These are phyloP conservation scores for Phaetusa simplex DNA, from an alignment of 2,113 vertebrate species.

Conservation along the genomic window DNA sequence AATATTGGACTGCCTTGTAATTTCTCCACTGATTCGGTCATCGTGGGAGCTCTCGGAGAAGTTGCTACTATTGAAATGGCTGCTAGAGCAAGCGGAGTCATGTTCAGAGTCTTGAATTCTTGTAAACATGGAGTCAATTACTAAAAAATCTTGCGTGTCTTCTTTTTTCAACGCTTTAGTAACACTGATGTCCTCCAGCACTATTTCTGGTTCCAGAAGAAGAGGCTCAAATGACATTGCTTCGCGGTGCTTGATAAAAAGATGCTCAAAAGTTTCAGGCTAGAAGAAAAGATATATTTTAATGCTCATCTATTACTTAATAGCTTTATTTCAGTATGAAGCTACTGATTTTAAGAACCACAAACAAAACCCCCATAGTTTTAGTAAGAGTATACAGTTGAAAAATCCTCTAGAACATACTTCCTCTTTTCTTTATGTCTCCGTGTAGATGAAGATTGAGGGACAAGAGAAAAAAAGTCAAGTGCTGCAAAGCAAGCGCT, in stretches of 20 bases:
- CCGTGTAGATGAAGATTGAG: not conserved
- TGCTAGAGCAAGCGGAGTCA: slow-evolving; percentile 52
- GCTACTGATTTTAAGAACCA: not conserved
- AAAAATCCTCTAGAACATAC: not conserved
- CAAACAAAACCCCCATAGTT: not conserved
- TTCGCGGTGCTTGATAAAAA: slow-evolving; percentile 80
- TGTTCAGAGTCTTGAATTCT: slow-evolving; percentile 12
- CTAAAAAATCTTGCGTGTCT: slow-evolving; percentile 12
- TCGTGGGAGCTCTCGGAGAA: not conserved
- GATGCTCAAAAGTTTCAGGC: slow-evolving; percentile 84
- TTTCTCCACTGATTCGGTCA: not conserved
- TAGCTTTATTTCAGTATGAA: not conserved
- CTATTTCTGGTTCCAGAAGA: slow-evolving; percentile 82
- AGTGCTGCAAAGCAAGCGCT: not conserved
- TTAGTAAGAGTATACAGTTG: not conserved
- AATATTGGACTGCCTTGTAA: slow-evolving; percentile 72
- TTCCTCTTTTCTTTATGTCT: not conserved
- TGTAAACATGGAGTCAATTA: not conserved
- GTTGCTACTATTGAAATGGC: slow-evolving; percentile 21
- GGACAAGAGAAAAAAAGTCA: not conserved
- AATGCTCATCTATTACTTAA: slow-evolving; percentile 9
- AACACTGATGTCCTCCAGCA: slow-evolving; percentile 83
- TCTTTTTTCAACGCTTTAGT: slow-evolving; percentile 57
- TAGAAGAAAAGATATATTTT: slow-evolving; percentile 74
- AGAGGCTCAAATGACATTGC: slow-evolving; percentile 79